Evolutionary conservation across 2,888 invertebrate genomes (phyloP).

Genomic region (Euzophera pinguis): DNA sequence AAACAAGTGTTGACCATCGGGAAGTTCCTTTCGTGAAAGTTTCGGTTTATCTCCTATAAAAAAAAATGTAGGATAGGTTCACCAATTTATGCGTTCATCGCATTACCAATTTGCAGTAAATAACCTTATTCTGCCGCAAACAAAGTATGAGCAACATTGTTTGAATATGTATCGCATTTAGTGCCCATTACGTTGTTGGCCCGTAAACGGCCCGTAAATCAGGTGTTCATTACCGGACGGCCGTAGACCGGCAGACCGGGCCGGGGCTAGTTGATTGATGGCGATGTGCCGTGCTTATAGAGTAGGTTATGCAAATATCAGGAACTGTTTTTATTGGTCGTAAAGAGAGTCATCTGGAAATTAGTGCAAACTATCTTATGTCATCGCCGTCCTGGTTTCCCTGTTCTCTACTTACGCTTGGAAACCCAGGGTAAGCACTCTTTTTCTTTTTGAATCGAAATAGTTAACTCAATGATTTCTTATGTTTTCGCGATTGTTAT

Average conservation of each 20-base stretch:
- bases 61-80: too few species aligned
- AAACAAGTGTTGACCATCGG: too few species aligned
- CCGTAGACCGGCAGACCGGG: background rate
- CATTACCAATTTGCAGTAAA: background rate
- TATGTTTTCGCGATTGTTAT: too few species aligned
- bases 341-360: background rate
- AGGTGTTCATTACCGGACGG: conserved; percentile 15
- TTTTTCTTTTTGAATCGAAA: too few species aligned
- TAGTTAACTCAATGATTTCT: too few species aligned
- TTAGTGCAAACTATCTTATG: background rate
- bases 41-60: too few species aligned
- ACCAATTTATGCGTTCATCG: background rate
- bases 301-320: background rate
- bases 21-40: too few species aligned
- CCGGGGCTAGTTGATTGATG: conserved; percentile 1
- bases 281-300: conserved; percentile 2
- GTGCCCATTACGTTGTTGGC: conserved; percentile 17
- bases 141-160: conserved; percentile 15
- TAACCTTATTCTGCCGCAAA: background rate
- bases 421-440: too few species aligned
- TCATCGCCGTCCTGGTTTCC: too few species aligned
- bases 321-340: background rate
- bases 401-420: too few species aligned
- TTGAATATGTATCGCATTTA: conserved; percentile 15
- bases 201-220: conserved; percentile 27